These are phyloP conservation scores for Drosophila histrio DNA, from an alignment of 2,888 invertebrate genomes.

Conservation along the genomic window DNA sequence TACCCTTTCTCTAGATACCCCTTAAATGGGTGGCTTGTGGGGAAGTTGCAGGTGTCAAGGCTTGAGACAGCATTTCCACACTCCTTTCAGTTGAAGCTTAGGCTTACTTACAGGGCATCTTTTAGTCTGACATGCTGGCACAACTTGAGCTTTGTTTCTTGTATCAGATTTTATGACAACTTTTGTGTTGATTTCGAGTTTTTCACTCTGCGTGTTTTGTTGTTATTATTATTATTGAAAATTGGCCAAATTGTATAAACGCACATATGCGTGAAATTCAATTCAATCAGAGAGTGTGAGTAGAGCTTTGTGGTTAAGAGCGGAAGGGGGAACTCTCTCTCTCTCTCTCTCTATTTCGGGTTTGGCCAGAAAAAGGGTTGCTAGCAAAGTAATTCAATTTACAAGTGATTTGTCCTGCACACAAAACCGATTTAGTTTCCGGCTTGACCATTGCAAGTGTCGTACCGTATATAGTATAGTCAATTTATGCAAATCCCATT, in stretches of 20 bases:
- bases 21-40: not conserved
- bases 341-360: too few species aligned
- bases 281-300: conserved; percentile 67
- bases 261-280: conserved; percentile 84
- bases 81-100: too few species aligned
- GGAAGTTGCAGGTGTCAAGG: not conserved
- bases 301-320: not conserved
- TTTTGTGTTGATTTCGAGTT: conserved; percentile 65
- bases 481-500: conserved; percentile 82
- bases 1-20: conserved; percentile 47
- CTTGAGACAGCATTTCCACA: not conserved
- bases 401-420: conserved; percentile 77
- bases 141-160: conserved; percentile 5
- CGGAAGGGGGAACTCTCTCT: conserved; percentile 2
- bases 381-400: conserved; percentile 75
- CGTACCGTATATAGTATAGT: conserved; percentile 15
- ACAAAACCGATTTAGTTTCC: conserved; percentile 74
- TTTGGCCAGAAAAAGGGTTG: conserved; percentile 63
- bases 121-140: not conserved
- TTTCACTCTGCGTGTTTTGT: conserved; percentile 46
- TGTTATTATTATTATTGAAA: conserved; percentile 72
- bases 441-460: conserved; percentile 61
- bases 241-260: conserved; percentile 83
- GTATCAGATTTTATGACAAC: conserved; percentile 65
- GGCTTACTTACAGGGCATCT: conserved; percentile 3